Percentiles rank a stretch among this genome's conserved stretches.
Evolutionary conservation across 2,888 invertebrate species (phyloP).

Genomic region (Apamea monoglypha): DNA sequence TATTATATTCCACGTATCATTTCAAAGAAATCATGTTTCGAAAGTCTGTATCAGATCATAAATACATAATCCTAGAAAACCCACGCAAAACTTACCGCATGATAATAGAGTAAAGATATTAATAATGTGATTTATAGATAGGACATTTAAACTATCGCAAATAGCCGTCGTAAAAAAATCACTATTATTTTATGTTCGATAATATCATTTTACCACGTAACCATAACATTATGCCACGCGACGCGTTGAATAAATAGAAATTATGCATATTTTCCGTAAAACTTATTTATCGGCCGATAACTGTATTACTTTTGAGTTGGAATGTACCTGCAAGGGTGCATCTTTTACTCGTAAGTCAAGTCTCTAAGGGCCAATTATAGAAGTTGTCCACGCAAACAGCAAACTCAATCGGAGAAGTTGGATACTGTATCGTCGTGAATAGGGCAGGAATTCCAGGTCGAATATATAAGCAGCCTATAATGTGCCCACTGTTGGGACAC

Average conservation of each 20-base stretch:
- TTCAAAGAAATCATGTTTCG: neutral
- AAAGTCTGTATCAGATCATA: conserved; percentile 4
- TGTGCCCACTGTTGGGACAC: too few species aligned
- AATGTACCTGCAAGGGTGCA: neutral
- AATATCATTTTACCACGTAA: neutral
- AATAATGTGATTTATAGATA: conserved; percentile 18
- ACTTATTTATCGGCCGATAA: neutral
- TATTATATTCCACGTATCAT: neutral
- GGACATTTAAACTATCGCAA: neutral
- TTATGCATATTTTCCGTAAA: neutral
- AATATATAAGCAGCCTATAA: neutral
- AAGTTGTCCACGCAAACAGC: neutral
- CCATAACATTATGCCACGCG: neutral
- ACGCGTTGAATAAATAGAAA: conserved; percentile 1
- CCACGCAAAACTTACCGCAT: conserved; percentile 13
- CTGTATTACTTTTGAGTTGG: neutral
- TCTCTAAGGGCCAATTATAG: neutral
- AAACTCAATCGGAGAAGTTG: neutral
- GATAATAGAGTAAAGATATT: conserved; percentile 4
- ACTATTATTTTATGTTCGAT: neutral
- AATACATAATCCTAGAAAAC: conserved; percentile 11
- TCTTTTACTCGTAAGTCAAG: neutral
- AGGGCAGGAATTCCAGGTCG: neutral
- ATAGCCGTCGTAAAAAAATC: conserved; percentile 7
- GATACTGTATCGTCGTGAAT: neutral